These are phyloP conservation scores for Ascaphus truei DNA, from an alignment of 2,113 vertebrate genomes.

Conservation along the genomic window DNA sequence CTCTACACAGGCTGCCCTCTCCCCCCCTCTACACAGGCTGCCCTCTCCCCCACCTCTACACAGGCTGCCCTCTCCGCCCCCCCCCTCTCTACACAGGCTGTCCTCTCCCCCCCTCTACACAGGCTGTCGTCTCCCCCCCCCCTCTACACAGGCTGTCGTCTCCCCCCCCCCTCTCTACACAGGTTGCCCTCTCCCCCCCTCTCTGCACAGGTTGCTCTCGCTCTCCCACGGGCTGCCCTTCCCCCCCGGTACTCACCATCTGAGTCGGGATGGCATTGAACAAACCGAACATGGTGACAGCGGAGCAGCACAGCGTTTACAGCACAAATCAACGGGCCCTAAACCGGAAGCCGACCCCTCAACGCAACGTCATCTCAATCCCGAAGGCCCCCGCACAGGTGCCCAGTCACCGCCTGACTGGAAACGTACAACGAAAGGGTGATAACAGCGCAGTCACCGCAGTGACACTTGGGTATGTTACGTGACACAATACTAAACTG, in stretches of 20 bases:
- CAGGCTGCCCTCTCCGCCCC: neutral
- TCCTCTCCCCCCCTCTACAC: neutral
- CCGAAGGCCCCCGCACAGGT: neutral
- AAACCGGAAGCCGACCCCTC: neutral
- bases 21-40: neutral
- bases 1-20: neutral
- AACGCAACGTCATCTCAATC: neutral
- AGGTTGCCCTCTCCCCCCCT: neutral
- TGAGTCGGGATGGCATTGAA: conserved; percentile 28
- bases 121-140: neutral
- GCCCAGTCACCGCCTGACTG: too few relatives aligned
- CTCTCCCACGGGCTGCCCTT: neutral
- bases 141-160: neutral
- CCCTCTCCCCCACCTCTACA: neutral
- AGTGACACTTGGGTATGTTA: too few relatives aligned
- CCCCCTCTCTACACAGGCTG: neutral
- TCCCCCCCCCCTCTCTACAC: neutral
- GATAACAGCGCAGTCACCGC: too few relatives aligned
- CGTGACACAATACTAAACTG: too few relatives aligned
- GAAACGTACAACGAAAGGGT: too few relatives aligned
- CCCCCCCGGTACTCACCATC: conserved; percentile 12
- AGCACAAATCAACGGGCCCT: neutral
- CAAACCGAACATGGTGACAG: conserved; percentile 7
- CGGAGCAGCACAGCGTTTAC: too few relatives aligned
- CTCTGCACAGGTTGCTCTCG: neutral